Conservation (phyloP, 2,113 vertebrate species). For the Aphelocoma coerulescens region DNA sequence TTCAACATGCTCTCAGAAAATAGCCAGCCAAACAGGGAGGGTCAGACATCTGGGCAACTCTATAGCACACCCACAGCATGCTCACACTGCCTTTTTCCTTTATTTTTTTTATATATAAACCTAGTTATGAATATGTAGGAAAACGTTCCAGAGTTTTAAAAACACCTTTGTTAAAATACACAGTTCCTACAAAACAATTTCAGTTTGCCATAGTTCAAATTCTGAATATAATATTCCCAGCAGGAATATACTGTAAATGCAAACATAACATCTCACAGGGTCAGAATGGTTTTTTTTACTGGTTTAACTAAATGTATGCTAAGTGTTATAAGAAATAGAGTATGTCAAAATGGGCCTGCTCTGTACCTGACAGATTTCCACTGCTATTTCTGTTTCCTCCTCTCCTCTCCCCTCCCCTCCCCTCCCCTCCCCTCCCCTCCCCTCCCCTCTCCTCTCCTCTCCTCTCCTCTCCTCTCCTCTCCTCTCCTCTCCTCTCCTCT, state of each 20-base stretch:
- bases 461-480: background rate
- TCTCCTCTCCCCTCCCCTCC: background rate
- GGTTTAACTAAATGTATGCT: background rate
- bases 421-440: background rate
- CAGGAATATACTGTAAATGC: background rate
- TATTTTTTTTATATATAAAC: background rate
- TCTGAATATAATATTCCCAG: background rate
- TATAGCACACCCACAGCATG: background rate
- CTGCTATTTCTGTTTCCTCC: background rate
- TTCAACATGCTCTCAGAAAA: slow-evolving; percentile 60
- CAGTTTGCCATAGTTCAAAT: background rate
- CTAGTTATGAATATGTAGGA: background rate
- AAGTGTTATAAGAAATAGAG: background rate
- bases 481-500: background rate
- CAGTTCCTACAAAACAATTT: background rate
- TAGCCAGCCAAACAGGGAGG: slow-evolving; percentile 45
- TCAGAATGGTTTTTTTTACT: background rate
- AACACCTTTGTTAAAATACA: background rate
- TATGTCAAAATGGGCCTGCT: background rate
- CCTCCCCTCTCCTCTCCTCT: background rate
- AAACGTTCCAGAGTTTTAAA: background rate
- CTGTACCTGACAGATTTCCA: background rate
- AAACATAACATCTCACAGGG: background rate
- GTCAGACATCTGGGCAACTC: background rate
- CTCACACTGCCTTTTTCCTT: background rate